These are phyloP conservation scores for Sebastes trivittatus DNA, from an alignment of 2,797 vertebrate genomes.

Conservation along the genomic window DNA sequence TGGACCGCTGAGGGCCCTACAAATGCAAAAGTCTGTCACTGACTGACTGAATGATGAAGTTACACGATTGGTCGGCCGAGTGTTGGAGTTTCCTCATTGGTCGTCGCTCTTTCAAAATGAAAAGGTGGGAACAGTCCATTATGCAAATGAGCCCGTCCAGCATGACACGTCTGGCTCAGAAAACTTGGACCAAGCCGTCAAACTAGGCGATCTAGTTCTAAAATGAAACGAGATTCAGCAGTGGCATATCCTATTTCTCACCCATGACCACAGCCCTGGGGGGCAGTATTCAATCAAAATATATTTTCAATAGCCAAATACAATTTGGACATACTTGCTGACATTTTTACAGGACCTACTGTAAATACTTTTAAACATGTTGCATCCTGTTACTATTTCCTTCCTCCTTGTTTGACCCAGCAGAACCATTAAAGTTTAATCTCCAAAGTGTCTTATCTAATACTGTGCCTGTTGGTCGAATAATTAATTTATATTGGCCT, in stretches of 20 bases:
- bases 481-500: constrained; percentile 22
- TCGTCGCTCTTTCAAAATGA: too few species aligned
- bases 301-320: not conserved
- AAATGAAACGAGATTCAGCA: too few species aligned
- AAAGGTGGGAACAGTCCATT: too few species aligned
- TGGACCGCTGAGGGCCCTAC: too few species aligned
- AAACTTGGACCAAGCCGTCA: too few species aligned
- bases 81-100: too few species aligned
- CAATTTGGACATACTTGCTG: not conserved
- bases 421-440: constrained; percentile 27
- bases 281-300: not conserved
- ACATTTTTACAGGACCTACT: not conserved
- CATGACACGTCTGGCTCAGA: rapidly evolving
- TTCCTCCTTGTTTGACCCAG: constrained; percentile 11
- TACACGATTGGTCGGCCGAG: too few species aligned
- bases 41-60: too few species aligned
- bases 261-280: not conserved
- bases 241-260: not conserved
- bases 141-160: too few species aligned
- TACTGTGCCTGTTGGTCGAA: not conserved
- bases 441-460: not conserved
- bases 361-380: not conserved
- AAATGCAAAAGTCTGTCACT: too few species aligned
- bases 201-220: too few species aligned
- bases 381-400: not conserved